Conservation (phyloP, 2,113 vertebrate genomes). For the Dermatemys mawii region DNA sequence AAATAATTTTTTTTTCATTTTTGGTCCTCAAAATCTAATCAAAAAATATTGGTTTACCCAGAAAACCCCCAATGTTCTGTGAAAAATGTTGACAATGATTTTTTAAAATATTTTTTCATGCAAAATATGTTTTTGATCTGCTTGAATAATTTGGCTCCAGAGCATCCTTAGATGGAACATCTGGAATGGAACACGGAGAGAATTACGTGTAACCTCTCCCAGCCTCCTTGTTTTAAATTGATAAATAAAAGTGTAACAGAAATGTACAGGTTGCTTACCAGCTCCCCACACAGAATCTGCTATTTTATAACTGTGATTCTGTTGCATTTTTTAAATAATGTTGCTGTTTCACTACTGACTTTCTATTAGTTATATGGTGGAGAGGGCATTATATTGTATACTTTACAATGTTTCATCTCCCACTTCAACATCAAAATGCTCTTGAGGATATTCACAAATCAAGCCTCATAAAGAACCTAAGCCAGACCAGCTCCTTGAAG, state of each 20-base stretch:
- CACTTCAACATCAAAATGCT: neutral
- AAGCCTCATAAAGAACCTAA: fast-evolving
- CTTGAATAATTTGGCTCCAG: conserved; percentile 48
- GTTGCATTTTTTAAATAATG: conserved; percentile 10
- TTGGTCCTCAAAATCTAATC: neutral
- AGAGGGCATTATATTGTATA: neutral
- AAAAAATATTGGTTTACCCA: neutral
- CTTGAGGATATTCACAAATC: neutral
- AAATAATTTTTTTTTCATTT: neutral
- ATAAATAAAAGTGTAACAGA: conserved; percentile 34
- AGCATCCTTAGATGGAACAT: conserved; percentile 13
- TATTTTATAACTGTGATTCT: neutral
- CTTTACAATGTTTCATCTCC: neutral
- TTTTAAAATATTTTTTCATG: conserved; percentile 21
- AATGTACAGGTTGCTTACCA: neutral
- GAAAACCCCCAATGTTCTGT: fast-evolving
- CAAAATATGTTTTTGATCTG: conserved; percentile 30
- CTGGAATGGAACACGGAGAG: conserved; percentile 30
- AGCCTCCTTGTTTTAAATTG: conserved; percentile 2
- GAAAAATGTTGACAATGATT: conserved; percentile 2
- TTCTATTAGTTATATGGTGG: conserved; percentile 6
- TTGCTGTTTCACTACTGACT: neutral
- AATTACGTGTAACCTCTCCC: conserved; percentile 42
- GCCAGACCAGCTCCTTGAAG: neutral
- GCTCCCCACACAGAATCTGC: neutral